Evolutionary conservation across 1,140 invertebrate species (phyloP).

Genomic region (Sitophilus oryzae): DNA sequence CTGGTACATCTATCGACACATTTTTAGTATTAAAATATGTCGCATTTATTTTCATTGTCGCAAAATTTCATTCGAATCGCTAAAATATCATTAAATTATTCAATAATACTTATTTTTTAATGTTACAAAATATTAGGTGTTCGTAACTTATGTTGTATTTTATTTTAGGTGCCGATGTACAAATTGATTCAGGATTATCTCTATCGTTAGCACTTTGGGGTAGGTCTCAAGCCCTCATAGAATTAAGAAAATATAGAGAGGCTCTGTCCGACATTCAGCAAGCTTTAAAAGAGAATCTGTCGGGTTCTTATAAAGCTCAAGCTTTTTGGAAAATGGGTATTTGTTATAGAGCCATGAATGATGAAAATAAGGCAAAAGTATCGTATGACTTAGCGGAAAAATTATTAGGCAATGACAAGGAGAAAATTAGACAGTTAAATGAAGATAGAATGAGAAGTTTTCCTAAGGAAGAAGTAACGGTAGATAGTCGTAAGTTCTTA

Average conservation of each 20-base stretch:
- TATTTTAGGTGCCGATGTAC: conserved; percentile 46
- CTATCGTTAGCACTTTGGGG: conserved; percentile 55
- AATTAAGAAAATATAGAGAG: conserved; percentile 47
- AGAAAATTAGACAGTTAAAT: conserved; percentile 13
- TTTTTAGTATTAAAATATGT: too few relatives aligned
- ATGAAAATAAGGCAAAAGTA: conserved; percentile 50
- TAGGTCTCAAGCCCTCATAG: conserved; percentile 53
- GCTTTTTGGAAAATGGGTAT: conserved; percentile 58
- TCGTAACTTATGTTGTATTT: not conserved
- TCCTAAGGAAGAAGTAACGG: not conserved
- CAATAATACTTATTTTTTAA: too few relatives aligned
- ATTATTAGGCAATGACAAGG: conserved; percentile 43
- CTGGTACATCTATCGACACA: too few relatives aligned
- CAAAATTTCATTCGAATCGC: too few relatives aligned
- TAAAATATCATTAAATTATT: too few relatives aligned
- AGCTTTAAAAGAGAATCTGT: conserved; percentile 53
- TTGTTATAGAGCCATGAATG: conserved; percentile 54
- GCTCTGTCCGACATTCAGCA: conserved; percentile 58
- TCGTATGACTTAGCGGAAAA: conserved; percentile 53
- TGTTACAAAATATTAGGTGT: too few relatives aligned
- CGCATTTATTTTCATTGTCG: too few relatives aligned
- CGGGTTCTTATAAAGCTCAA: conserved; percentile 50
- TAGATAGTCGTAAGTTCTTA: not conserved
- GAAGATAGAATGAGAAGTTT: conserved; percentile 12
- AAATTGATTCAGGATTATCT: conserved; percentile 53